Conservation (phyloP, 2,797 vertebrate genomes). For the Poeciliopsis turneri region DNA sequence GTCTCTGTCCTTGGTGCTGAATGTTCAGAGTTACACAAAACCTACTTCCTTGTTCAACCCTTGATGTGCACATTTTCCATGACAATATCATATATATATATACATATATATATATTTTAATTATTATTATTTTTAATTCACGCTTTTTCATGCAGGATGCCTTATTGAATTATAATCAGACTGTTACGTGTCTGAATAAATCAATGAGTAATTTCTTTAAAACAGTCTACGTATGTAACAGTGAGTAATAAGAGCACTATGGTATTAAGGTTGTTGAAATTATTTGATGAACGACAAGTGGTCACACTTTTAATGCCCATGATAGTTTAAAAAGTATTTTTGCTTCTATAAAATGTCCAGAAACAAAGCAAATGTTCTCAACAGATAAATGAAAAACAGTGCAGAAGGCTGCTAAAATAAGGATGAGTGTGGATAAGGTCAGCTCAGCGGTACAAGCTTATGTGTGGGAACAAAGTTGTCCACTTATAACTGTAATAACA, state of each 20-base stretch:
- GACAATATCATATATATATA: not conserved
- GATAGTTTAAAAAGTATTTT: not conserved
- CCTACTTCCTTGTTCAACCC: not conserved
- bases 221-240: not conserved
- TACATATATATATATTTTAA: too few relatives aligned
- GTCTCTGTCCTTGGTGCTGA: slow-evolving; percentile 17
- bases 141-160: too few relatives aligned
- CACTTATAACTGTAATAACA: not conserved
- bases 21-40: not conserved
- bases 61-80: not conserved
- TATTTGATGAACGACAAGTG: not conserved
- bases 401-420: not conserved
- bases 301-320: not conserved
- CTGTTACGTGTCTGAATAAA: not conserved
- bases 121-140: too few relatives aligned
- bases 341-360: not conserved
- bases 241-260: not conserved
- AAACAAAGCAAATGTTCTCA: not conserved
- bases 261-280: not conserved
- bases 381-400: not conserved
- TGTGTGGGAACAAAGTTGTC: not conserved
- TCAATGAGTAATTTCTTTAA: not conserved
- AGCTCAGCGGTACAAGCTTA: not conserved
- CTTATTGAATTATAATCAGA: not conserved
- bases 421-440: not conserved